Evolutionary conservation across 2,797 vertebrate species (phyloP).

Genomic region (Xenentodon cancila): DNA sequence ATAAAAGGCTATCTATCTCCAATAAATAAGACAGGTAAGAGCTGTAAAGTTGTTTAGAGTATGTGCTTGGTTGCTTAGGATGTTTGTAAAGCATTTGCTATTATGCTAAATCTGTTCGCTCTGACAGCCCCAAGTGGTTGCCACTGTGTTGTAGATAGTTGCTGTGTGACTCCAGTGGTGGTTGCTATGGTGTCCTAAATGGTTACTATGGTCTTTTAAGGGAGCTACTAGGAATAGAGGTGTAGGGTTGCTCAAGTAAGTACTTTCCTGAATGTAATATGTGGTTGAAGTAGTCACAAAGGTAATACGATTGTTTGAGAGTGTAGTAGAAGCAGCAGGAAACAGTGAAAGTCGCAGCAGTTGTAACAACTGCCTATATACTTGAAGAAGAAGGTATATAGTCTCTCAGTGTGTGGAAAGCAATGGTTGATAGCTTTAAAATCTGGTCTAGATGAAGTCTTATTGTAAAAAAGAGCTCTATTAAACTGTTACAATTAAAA

Average conservation of each 20-base stretch:
- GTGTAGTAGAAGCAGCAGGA: background rate
- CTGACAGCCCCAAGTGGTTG: background rate
- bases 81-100: background rate
- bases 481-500: too few relatives aligned
- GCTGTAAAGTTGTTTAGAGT: background rate
- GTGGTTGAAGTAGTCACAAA: background rate
- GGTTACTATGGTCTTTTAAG: conserved; percentile 6
- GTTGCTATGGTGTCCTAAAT: conserved; percentile 2
- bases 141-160: background rate
- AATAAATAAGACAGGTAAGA: background rate
- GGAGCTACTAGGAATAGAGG: background rate
- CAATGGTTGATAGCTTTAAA: too few relatives aligned
- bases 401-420: too few relatives aligned
- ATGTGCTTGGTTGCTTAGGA: background rate
- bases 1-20: background rate
- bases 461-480: too few relatives aligned
- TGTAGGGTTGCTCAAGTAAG: background rate
- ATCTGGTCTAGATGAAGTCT: too few relatives aligned
- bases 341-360: too few relatives aligned
- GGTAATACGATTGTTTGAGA: background rate
- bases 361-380: too few relatives aligned
- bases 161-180: background rate
- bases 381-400: too few relatives aligned
- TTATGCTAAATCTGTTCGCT: background rate
- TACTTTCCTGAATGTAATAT: background rate